Evolutionary conservation across 2,113 vertebrate species (phyloP).

Genomic region (human): GRCh38 chr20:59131501-59132000

Average conservation of each 20-base stretch:
- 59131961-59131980: background rate
- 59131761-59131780: background rate
- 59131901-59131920: slow-evolving; percentile 33
- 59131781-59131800: rapidly evolving
- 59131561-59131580: rapidly evolving
- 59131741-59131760: rapidly evolving
- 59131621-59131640: rapidly evolving
- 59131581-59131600: background rate
- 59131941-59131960: slow-evolving; percentile 20
- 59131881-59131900: slow-evolving; percentile 31
- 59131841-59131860: background rate
- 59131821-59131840: background rate
- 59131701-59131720: background rate
- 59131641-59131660: background rate
- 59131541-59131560: rapidly evolving
- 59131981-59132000: background rate
- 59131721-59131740: rapidly evolving
- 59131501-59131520: background rate
- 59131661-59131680: background rate
- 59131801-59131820: background rate
- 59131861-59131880: background rate
- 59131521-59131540: background rate
- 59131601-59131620: rapidly evolving
- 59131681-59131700: background rate
- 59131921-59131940: slow-evolving; percentile 34